Conservation (phyloP, 2,888 invertebrate genomes). For the Ellobium chinense region DNA sequence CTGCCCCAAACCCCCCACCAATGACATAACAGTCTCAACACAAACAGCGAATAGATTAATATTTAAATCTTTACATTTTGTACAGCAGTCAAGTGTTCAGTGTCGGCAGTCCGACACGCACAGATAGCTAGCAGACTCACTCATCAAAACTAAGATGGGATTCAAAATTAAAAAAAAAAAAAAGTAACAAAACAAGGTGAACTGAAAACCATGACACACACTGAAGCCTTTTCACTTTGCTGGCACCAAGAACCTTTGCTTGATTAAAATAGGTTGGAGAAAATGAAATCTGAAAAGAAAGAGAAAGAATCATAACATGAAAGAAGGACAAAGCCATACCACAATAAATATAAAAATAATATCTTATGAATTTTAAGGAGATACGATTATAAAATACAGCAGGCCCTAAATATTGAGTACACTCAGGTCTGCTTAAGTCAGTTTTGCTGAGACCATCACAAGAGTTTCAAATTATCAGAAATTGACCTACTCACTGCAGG, state of each 20-base stretch:
- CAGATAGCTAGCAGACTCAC: background rate
- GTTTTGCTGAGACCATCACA: no score
- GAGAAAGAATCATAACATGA: background rate
- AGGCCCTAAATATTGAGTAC: no score
- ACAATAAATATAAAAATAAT: no score
- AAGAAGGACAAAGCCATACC: background rate
- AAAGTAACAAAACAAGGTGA: background rate
- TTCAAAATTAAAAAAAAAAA: background rate
- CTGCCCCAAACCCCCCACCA: no score
- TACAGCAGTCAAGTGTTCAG: background rate
- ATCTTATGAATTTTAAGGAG: no score
- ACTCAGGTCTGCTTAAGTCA: no score
- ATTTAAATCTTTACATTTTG: slow-evolving; percentile 13
- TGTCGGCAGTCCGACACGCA: background rate
- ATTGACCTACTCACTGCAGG: no score
- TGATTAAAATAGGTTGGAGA: slow-evolving; percentile 1
- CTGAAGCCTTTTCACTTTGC: slow-evolving; percentile 29
- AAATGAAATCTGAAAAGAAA: slow-evolving; percentile 17
- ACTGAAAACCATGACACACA: slow-evolving; percentile 19
- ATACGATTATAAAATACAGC: no score
- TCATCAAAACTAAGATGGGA: background rate
- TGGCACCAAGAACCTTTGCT: slow-evolving; percentile 3
- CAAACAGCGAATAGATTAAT: background rate
- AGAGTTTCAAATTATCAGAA: no score
- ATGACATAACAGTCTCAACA: background rate